Conservation (phyloP, 1,140 invertebrate species). For the Neocloeon triangulifer region DNA sequence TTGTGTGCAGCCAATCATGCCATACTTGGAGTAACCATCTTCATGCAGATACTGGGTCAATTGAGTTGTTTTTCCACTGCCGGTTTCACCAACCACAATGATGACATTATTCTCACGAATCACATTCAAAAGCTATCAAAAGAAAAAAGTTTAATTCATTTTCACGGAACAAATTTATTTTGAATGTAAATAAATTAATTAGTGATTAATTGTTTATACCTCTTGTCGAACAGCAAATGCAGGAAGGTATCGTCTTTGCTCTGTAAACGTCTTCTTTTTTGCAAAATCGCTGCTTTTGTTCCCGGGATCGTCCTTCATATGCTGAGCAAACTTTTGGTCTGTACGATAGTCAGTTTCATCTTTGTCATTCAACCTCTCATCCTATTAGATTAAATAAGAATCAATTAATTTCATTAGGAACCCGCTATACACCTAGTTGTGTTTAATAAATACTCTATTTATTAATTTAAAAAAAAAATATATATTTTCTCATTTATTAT, state of each 20-base stretch:
- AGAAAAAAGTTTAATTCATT: too few relatives aligned
- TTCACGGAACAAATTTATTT: too few relatives aligned
- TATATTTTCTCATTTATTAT: too few relatives aligned
- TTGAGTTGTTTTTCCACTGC: constrained; percentile 97
- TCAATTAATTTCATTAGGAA: too few relatives aligned
- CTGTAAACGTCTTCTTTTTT: constrained; percentile 57
- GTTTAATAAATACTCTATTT: too few relatives aligned
- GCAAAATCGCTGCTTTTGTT: constrained; percentile 76
- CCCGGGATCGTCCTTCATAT: constrained; percentile 45
- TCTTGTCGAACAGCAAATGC: constrained; percentile 92
- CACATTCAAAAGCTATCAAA: constrained; percentile 46
- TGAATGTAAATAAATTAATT: not conserved
- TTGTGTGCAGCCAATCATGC: constrained; percentile 90
- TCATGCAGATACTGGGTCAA: constrained; percentile 97
- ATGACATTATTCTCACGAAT: constrained; percentile 90
- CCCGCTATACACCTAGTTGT: too few relatives aligned
- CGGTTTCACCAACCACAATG: constrained; percentile 95
- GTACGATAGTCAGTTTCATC: constrained; percentile 53
- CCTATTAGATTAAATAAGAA: too few relatives aligned
- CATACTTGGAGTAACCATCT: constrained; percentile 81
- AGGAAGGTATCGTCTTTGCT: constrained; percentile 83
- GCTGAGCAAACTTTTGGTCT: constrained; percentile 91
- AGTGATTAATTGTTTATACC: constrained; percentile 12
- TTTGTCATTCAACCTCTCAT: constrained; percentile 27
- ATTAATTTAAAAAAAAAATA: too few relatives aligned